A percentile compares a stretch with the other conserved stretches of the same genome.
Evolutionary conservation across 2,113 vertebrate species (phyloP).

Genomic region (Circaetus gallicus): DNA sequence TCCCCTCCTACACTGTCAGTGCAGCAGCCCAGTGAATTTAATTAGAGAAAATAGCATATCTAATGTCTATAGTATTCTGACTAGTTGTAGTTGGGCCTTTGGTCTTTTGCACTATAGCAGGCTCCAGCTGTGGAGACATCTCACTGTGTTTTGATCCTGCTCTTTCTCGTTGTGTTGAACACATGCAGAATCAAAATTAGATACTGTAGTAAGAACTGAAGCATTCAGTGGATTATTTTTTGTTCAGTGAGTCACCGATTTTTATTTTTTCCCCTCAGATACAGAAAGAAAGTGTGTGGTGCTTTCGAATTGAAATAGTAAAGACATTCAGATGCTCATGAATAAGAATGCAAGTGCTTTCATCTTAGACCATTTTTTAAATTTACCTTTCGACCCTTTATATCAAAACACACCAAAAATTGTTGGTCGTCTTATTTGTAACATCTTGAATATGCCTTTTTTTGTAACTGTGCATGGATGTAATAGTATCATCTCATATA

Average conservation of each 20-base stretch:
- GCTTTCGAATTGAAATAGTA: background rate
- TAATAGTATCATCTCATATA: background rate
- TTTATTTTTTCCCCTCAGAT: background rate
- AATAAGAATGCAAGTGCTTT: constrained; percentile 9
- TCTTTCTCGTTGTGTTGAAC: constrained; percentile 52
- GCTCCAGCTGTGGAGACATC: constrained; percentile 44
- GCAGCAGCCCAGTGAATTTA: constrained; percentile 48
- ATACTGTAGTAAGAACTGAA: background rate
- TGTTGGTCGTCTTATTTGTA: background rate
- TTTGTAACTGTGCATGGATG: background rate
- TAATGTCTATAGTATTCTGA: background rate
- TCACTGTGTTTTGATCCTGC: constrained; percentile 50
- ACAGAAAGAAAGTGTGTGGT: background rate
- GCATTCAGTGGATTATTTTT: constrained; percentile 20
- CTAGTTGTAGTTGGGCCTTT: constrained; percentile 24
- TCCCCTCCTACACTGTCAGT: constrained; percentile 27
- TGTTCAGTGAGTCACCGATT: constrained; percentile 25
- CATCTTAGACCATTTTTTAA: background rate
- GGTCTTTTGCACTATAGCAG: constrained; percentile 28
- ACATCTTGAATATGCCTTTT: background rate
- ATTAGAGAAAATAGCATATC: constrained; percentile 59
- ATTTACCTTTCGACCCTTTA: constrained; percentile 32
- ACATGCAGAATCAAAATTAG: constrained; percentile 67
- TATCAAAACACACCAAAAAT: background rate
- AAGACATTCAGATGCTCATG: background rate